A percentile compares a stretch with the other conserved stretches of the same genome.
Conservation (phyloP, 2,888 invertebrate genomes). For the Nudaria mundana region DNA sequence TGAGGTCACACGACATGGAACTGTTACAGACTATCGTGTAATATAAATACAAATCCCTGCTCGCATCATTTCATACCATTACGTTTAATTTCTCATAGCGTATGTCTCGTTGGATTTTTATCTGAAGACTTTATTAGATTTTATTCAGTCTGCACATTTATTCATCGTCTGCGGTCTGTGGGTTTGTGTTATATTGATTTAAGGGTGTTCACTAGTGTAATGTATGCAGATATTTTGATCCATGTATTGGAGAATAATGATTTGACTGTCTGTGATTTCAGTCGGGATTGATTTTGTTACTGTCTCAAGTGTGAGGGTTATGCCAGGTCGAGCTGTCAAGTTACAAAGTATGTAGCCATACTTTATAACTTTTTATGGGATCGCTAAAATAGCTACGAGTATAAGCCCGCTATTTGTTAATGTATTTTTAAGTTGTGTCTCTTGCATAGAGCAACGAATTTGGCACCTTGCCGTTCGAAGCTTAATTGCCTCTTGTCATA, state of each 20-base stretch:
- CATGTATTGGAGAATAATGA: conserved; percentile 1
- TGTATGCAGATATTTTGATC: conserved; percentile 4
- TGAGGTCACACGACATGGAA: too few relatives aligned
- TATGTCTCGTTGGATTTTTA: conserved; percentile 65
- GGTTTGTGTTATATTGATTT: conserved; percentile 25
- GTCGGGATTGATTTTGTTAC: not conserved
- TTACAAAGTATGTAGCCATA: too few relatives aligned
- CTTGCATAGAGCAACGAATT: too few relatives aligned
- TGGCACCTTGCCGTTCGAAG: too few relatives aligned
- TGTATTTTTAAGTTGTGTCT: too few relatives aligned
- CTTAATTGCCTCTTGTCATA: too few relatives aligned
- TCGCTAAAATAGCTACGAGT: too few relatives aligned
- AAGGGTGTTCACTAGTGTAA: conserved; percentile 6
- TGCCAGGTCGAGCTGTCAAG: too few relatives aligned
- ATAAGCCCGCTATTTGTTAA: too few relatives aligned
- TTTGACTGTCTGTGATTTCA: not conserved
- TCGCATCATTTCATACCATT: conserved; percentile 63
- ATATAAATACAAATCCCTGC: conserved; percentile 15
- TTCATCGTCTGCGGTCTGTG: conserved; percentile 36
- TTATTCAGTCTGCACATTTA: conserved; percentile 56
- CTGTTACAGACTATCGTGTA: too few relatives aligned
- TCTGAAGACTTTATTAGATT: conserved; percentile 65
- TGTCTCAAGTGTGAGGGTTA: not conserved
- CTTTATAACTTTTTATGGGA: too few relatives aligned
- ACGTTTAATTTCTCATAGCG: conserved; percentile 58